phyloP scores from a whole-genome alignment of 2,888 invertebrate species.

The Oscheius sp. region DNA sequence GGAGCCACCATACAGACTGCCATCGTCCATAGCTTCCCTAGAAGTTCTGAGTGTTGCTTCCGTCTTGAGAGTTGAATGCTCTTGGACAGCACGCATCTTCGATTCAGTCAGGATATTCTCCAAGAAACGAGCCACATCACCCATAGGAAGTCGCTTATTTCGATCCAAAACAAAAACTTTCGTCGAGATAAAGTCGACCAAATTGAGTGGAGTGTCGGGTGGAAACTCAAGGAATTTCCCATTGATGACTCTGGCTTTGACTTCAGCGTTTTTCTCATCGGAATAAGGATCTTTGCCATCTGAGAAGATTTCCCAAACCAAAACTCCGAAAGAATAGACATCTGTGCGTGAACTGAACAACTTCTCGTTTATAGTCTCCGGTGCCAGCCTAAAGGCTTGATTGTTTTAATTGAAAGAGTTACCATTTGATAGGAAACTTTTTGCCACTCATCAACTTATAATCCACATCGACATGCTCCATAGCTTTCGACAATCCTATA shows the following conservation, averaged over 20 bases:
- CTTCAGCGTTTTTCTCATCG: conserved; percentile 33
- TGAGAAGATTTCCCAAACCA: conserved; percentile 43
- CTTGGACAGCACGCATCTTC: not conserved
- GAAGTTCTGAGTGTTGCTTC: not conserved
- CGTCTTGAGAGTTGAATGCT: no score
- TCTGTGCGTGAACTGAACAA: conserved; percentile 36
- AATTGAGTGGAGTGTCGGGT: conserved; percentile 35
- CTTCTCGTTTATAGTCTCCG: conserved; percentile 30
- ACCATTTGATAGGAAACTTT: conserved; percentile 44
- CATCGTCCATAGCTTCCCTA: no score
- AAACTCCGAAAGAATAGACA: conserved; percentile 44
- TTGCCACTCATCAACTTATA: conserved; percentile 26
- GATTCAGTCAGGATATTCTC: not conserved
- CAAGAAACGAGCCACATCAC: not conserved
- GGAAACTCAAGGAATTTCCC: conserved; percentile 37
- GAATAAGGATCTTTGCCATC: conserved; percentile 47
- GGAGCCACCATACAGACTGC: no score
- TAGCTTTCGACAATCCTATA: no score
- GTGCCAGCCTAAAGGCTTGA: no score
- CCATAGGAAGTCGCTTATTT: not conserved
- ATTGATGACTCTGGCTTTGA: conserved; percentile 22
- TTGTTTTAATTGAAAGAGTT: no score
- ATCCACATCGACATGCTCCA: conserved; percentile 14
- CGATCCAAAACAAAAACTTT: conserved; percentile 31
- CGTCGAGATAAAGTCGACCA: conserved; percentile 38